A percentile compares a stretch with the other conserved stretches of the same genome.
phyloP scores from a whole-genome alignment of 1,140 invertebrate species.

The Rhysida immarginata region DNA sequence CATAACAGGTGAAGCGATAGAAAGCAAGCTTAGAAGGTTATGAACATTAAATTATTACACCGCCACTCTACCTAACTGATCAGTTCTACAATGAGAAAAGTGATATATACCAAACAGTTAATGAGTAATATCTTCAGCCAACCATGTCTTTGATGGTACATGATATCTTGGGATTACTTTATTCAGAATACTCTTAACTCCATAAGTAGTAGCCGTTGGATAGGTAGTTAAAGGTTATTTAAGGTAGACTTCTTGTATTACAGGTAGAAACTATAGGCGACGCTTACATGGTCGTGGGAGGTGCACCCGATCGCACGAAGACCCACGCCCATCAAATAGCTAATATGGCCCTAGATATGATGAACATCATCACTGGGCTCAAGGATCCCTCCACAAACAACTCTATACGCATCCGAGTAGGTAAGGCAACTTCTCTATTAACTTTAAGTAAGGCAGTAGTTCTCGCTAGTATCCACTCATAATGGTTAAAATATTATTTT shows the following conservation, averaged over 20 bases:
- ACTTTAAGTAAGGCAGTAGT: not conserved
- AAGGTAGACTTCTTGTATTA: constrained; percentile 14
- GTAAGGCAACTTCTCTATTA: constrained; percentile 27
- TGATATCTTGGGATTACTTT: no score
- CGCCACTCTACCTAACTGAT: no score
- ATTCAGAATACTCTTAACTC: no score
- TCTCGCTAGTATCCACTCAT: not conserved
- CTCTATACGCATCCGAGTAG: constrained; percentile 75
- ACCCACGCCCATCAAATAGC: constrained; percentile 88
- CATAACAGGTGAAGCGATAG: no score
- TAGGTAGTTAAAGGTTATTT: no score
- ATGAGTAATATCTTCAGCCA: no score
- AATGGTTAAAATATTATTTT: not conserved
- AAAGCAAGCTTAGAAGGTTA: no score
- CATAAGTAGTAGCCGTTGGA: no score
- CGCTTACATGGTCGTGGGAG: constrained; percentile 93
- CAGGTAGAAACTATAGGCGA: constrained; percentile 94
- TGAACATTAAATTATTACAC: no score
- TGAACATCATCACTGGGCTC: constrained; percentile 75
- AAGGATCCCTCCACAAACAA: constrained; percentile 82
- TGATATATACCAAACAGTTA: no score
- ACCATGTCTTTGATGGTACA: no score
- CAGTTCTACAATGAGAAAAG: no score
- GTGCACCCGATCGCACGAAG: constrained; percentile 72
- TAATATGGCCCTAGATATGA: constrained; percentile 92